Base-by-base conservation (phyloP, 2,888 invertebrate species). In the Margaritifera margaritifera region DNA sequence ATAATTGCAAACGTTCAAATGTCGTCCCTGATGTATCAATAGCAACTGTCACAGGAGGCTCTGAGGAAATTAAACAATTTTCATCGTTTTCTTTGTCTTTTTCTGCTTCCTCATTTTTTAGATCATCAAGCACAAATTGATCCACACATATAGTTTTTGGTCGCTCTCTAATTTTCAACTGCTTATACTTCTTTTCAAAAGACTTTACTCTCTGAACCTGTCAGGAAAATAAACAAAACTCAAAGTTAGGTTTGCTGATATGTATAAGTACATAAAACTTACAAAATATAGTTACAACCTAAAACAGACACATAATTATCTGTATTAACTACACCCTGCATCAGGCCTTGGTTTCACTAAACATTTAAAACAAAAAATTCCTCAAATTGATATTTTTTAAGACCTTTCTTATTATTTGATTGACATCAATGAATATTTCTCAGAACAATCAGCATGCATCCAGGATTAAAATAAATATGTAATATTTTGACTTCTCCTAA, bases 21-120 rank as follows among this genome's bases (percentile, higher is more conserved):
- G 94, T 93, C 86, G 93, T 93, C 65, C 97, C 97, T 74, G 95
- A 94, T 66, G 95, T 94, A 91, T 98, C 96, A 84, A 98, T 96
- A 72, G 94, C 93, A 74, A 98, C 94, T 77, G 96, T 91, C 92
- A 95, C 94, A 78, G 95, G 95, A 66, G 95, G 95, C 60, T 72
- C 72, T n/a, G 66, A 68, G 62, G 22, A 62, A 50, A 57, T 75
- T 71, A 71, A 62, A 69, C 69, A 74, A 68, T 72, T 68, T 50
- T 75, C 75, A 18, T 69, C 72, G 5, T 52, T 66, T 54, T 69
- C 62, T 25, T 80, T 75, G 58, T 77, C 75, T 60, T 78, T 71
- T 22, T 78, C 75, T 18, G 72, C 67, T 18, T 74, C 66, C 18
- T 78, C 71, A 62, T 74, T 69, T 63, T 71, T 71, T 25, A 66